These are phyloP conservation scores for Apantesis nais DNA, from an alignment of 2,888 invertebrate species.

Conservation along the genomic window DNA sequence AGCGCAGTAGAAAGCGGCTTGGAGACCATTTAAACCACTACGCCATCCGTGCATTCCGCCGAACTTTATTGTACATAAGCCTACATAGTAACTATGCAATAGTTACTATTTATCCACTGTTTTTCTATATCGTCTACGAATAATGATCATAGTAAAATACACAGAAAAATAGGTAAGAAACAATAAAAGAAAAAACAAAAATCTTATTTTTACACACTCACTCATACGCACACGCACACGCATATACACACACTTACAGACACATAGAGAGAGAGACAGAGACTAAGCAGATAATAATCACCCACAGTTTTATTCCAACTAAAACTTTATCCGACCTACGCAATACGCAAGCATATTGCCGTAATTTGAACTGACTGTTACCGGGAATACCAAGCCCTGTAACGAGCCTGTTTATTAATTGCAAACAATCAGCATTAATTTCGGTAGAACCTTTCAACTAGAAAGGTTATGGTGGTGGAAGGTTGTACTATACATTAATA, in stretches of 20 bases:
- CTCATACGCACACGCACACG: not conserved
- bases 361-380: not conserved
- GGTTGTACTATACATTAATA: not conserved
- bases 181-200: too few relatives aligned
- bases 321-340: not conserved
- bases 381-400: not conserved
- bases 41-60: too few relatives aligned
- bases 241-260: not conserved
- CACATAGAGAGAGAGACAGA: not conserved
- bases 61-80: not conserved
- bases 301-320: not conserved
- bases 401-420: not conserved
- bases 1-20: too few relatives aligned
- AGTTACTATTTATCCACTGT: not conserved
- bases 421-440: slow-evolving; percentile 2
- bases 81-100: not conserved
- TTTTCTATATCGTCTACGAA: not conserved
- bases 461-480: not conserved
- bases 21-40: too few relatives aligned
- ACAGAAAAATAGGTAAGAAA: too few relatives aligned
- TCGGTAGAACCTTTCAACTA: not conserved
- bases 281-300: not conserved
- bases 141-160: not conserved
- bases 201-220: not conserved
- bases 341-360: not conserved